These are phyloP conservation scores for Drosophila serrata DNA, from an alignment of 1,140 invertebrate genomes.

Conservation along the genomic window DNA sequence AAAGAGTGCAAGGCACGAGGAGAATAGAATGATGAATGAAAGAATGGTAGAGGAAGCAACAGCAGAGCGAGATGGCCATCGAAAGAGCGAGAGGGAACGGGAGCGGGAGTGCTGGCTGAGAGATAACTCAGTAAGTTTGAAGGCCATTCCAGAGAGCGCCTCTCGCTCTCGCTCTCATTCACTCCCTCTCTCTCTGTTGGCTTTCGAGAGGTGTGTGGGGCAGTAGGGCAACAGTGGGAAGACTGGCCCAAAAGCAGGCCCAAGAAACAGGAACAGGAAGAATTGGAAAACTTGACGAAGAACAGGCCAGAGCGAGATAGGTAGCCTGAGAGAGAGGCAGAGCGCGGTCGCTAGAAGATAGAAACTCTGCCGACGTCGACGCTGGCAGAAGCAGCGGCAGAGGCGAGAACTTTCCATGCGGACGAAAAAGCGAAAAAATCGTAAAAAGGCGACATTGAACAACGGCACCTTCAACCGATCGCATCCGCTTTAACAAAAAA, in stretches of 20 bases:
- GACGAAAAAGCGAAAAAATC: slow-evolving; percentile 50
- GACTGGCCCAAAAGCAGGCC: slow-evolving; percentile 36
- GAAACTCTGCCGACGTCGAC: slow-evolving; percentile 39
- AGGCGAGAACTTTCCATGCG: slow-evolving; percentile 76
- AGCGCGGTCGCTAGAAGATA: slow-evolving; percentile 48
- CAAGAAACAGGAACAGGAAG: slow-evolving; percentile 77
- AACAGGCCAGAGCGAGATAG: slow-evolving; percentile 20
- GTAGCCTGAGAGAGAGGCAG: slow-evolving; percentile 3
- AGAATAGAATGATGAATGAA: slow-evolving; percentile 76
- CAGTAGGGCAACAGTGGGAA: slow-evolving; percentile 70
- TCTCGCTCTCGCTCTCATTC: background rate
- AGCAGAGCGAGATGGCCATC: slow-evolving; percentile 17
- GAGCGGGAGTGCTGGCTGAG: slow-evolving; percentile 10
- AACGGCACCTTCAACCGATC: slow-evolving; percentile 81
- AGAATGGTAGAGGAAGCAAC: slow-evolving; percentile 48
- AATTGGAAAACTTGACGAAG: slow-evolving; percentile 79
- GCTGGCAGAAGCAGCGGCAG: slow-evolving; percentile 30
- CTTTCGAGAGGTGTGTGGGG: slow-evolving; percentile 68
- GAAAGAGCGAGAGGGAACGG: slow-evolving; percentile 5
- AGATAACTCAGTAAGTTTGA: slow-evolving; percentile 32
- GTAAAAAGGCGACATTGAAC: slow-evolving; percentile 68
- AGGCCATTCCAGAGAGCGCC: slow-evolving; percentile 56
- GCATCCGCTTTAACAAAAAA: slow-evolving; percentile 33
- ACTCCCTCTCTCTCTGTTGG: slow-evolving; percentile 2
- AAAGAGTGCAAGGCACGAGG: slow-evolving; percentile 19